Base-by-base conservation (phyloP, 2,888 invertebrate species). In the Chirona hameri region DNA sequence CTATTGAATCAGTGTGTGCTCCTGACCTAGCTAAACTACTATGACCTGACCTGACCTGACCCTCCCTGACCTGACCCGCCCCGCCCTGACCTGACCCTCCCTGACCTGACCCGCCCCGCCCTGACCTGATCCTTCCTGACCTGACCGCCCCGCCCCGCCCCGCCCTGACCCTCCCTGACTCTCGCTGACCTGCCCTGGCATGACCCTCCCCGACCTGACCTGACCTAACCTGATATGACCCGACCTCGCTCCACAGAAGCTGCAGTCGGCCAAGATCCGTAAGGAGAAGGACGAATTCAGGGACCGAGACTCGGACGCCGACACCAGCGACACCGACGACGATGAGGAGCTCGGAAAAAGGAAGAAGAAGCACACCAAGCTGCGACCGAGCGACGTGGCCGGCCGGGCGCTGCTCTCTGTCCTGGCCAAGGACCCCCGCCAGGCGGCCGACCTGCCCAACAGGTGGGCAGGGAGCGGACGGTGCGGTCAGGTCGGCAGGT, bases 391-490 rank as follows among this genome's bases (percentile, higher is more conserved):
- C 29, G 79, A 79, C 29, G 83, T 83, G 72, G 82, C 82, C 4
- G 83, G 83, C 12, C 29, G 60, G 7, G 76, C 83, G 3, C 57
- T 84, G 29, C 69, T 84, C 18, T 48, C 83, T 5, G 21, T 84
- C 10, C 24, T 84, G 0, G 52, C 57, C 9, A 60, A 81, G 15
- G 83, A 84, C 29, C 69, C 52, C 12, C 24, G 24, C 39, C 82
- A 83, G 81, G 83, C 81, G 65, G 80, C 79, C 52, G 52, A 52
- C 5, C 81, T 81, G 39, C 79, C 79, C 15, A 65, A 82, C 65
- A 83, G 83, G 84, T 84, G 24, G 31, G 83, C 24, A 14, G 15
- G 52, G 52, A 12, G 52, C 15, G 18, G 52, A 52, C 52, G 52
- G 52, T 39, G 39, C 39, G 39, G 39, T 39, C 39, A 57, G 21